Base-by-base conservation (phyloP, 1,140 invertebrate species). In the Saccostrea glomerata region DNA sequence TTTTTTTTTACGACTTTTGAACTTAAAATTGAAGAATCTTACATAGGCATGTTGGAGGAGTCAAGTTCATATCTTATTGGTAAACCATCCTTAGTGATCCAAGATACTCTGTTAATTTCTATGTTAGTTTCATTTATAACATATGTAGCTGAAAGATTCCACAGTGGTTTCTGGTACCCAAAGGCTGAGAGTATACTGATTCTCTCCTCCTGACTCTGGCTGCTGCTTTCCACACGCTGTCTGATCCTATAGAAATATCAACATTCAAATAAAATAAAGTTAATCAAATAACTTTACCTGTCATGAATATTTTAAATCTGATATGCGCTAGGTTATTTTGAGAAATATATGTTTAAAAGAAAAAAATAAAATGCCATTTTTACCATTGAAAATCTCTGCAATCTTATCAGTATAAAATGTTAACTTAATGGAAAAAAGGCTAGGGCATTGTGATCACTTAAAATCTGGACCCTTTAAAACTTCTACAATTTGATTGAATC, bases 21-120 rank as follows among this genome's bases (percentile, higher is more conserved):
- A 60, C 20, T 60, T 13, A 60, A 60, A 20, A 77, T 30, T 30
- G 30, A 77, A 77, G 25, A 30, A 12, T 77, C 40, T 84, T 23
- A 84, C 82, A 84, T 84, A 9, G 82, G 82, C 40, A 84, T 54
- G 55, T 56, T 25, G 23, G 82, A 84, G 11, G 82, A 54, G 55
- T 84, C 82, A 2, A 84, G 47, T 7, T 84, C 55, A 54, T 84
- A 84, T 55, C 82, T 40, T 55, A 55, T n/a, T 47, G 82, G 82
- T 23, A 55, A 25, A 23, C 55, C 55, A 12, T 84, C 82, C 40
- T 23, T 84, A 6, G 82, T 55, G 40, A 84, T 84, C 82, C 82
- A 84, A 23, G 82, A 84, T 13, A 54, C 11, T 54, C 82, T 84
- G 82, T 84, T 56, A 12, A 84, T 23, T 20, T 55, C 55, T 17